Evolutionary conservation across 2,113 vertebrate genomes (phyloP), one percentile per base, ranked within the genome.

Genomic region (Ctenomys sociabilis): DNA sequence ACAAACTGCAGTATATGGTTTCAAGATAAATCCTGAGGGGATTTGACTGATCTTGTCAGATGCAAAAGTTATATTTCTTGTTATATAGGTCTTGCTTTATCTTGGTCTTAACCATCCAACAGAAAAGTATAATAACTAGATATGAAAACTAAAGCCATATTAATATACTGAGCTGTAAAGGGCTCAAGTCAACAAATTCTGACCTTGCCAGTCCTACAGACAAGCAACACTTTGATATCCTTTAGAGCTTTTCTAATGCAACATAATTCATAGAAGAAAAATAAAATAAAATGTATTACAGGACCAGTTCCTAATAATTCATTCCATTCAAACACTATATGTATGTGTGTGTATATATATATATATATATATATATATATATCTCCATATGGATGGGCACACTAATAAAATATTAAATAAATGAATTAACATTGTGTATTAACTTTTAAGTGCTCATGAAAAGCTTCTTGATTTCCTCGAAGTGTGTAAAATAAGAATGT

Each of bases 401-500:
- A 95, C 54, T 72, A 84, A 91, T 84, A 73, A 80, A 90, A 94
- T 52, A 30, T 94, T 80, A 75, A 64, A 93, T 35, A 84, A 77
- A 49, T 24, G 3, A 24, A 66, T 90, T 88, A 95, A 63, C 24
- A 54, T 37, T 93, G 52, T 49, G 4, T 17, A 49, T 43, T 81
- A 35, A 14, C 40, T 96, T 95, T 45, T 8, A 94, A 52, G 22
- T 95, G 73, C 89, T 72, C 22, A 63, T 57, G 8, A 61, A 93
- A 92, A 88, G 35, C 6, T 88, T 85, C 73, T 83, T 89, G 57
- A 64, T 72, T 28, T 95, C 57, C 75, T 81, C 64, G 30, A 5
- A 43, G 1, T 83, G 7, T 80, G 1, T 35, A 68, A 37, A 83
- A 22, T 86, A 54, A 91, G n/a, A 92, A 78, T 54, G 64, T 63